Conservation (phyloP, 2,888 invertebrate genomes). For the Pandemis cinnamomeana region DNA sequence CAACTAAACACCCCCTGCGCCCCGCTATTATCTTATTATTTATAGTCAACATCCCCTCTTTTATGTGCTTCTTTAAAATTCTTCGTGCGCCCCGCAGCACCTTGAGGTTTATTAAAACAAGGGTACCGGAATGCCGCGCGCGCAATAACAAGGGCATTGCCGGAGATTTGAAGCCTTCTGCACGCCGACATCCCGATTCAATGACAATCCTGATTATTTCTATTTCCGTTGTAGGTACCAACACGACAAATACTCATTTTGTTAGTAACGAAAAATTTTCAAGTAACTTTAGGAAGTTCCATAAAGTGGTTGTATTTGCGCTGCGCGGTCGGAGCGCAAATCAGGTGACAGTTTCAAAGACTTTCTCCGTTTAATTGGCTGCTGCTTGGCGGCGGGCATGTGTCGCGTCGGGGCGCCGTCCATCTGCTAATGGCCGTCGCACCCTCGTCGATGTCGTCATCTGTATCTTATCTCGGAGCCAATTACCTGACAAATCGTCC, state of each 20-base stretch:
- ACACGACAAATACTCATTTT: background rate
- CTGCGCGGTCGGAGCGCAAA: background rate
- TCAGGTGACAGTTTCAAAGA: background rate
- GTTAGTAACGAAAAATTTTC: background rate
- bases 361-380: background rate
- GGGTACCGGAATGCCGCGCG: slow-evolving; percentile 30
- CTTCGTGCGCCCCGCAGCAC: slow-evolving; percentile 14
- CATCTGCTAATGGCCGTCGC: slow-evolving; percentile 11
- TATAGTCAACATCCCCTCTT: slow-evolving; percentile 54
- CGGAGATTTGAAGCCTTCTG: slow-evolving; percentile 1
- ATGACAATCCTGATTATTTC: background rate
- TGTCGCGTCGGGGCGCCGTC: slow-evolving; percentile 2
- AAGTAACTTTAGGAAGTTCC: background rate
- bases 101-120: slow-evolving; percentile 32
- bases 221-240: background rate
- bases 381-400: background rate
- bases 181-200: background rate
- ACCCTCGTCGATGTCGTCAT: slow-evolving; percentile 24
- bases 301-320: background rate
- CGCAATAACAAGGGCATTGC: slow-evolving; percentile 8
- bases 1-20: slow-evolving; percentile 43
- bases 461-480: slow-evolving; percentile 24
- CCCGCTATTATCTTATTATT: slow-evolving; percentile 67
- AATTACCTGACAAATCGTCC: slow-evolving; percentile 23
- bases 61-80: slow-evolving; percentile 39